Evolutionary conservation across 2,113 vertebrate genomes (phyloP), one percentile per base, ranked within the genome.

Genomic region (Riparia riparia): DNA sequence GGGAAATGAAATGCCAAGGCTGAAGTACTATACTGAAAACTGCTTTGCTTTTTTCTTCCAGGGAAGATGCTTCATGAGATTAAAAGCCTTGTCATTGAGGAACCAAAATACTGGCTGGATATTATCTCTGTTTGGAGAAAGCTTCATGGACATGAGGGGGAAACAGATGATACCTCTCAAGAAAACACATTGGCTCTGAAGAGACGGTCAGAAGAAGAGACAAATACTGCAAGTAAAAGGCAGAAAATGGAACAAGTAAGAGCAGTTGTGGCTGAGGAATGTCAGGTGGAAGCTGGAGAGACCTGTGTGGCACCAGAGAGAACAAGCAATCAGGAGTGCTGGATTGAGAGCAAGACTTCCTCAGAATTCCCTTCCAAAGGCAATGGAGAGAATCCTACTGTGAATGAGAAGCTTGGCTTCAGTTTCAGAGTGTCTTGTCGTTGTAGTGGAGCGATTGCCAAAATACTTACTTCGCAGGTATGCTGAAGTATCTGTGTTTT

Each of bases 351-450:
- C 18, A 49, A 82, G 49, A 17, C 17, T 34, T 65, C 31, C 68
- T 88, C 70, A 29, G 86, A 86, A 68, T 60, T 74, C 34, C 31
- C 54, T 63, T 29, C 47, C 32, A 28, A 63, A 81, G 66, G n/a
- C 32, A 73, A 49, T 9, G 22, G 3, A 34, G 65, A 76, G 9
- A 31, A 93, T 37, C 51, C 69, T 31, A 2, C 6, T 64, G 53
- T 1, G 1, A 17, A 14, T 7, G 72, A 56, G 37, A 15, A 82
- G 34, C 12, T 47, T 1, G 24, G 54, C 57, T 66, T 98, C 77
- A 97, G 93, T 44, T 99, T 99, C 91, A 98, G 99, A 96, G 98
- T 99, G 61, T 99, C 98, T 58, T 99, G 99, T 96, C 99, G 99
- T 70, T 99, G 98, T 80, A 98, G 98, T 54, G 99, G 99, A 83